Percentiles rank a stretch among this genome's conserved stretches.
Evolutionary conservation across 2,797 vertebrate genomes (phyloP).

Genomic region (Peromyscus aztecus): DNA sequence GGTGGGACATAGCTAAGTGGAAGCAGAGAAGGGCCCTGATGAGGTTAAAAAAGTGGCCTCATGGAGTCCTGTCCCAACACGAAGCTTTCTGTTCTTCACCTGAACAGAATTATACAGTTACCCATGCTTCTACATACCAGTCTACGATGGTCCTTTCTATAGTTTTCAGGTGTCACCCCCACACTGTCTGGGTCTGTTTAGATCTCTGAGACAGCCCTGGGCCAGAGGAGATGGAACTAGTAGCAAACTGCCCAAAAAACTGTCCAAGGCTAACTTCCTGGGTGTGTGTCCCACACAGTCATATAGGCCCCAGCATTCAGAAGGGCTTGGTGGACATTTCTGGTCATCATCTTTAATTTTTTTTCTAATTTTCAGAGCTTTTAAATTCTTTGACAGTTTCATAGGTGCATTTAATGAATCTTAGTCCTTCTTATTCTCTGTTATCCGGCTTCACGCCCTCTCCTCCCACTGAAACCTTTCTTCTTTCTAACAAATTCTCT

Average conservation of each 20-base stretch:
- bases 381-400: not conserved
- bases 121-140: not conserved
- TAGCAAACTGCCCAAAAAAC: not conserved
- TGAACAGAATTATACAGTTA: not conserved
- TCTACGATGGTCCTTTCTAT: no score
- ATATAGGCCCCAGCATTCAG: not conserved
- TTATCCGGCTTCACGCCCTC: not conserved
- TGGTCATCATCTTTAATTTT: not conserved
- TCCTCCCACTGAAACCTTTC: not conserved
- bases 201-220: not conserved
- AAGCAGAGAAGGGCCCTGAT: not conserved
- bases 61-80: not conserved
- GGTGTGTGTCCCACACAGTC: not conserved
- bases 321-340: not conserved
- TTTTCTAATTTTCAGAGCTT: not conserved
- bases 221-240: not conserved
- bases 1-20: not conserved
- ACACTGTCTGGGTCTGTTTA: not conserved
- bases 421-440: not conserved
- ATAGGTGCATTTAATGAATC: not conserved
- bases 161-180: not conserved
- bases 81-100: not conserved
- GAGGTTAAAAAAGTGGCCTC: not conserved
- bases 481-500: not conserved
- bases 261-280: not conserved